phyloP scores from a whole-genome alignment of 2,888 invertebrate species.

The Microctonus hyperodae region DNA sequence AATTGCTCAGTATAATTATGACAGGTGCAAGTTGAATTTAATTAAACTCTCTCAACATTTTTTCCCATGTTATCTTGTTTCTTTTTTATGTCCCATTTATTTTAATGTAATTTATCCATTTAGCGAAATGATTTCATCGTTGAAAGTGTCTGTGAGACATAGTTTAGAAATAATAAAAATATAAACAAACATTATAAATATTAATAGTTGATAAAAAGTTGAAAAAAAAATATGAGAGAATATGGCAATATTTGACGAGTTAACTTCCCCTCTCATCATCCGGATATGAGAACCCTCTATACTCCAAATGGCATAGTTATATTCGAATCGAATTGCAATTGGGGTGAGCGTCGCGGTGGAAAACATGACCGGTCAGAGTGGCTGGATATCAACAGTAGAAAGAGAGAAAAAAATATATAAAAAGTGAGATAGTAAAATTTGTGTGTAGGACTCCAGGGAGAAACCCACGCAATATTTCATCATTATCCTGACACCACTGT shows the following conservation, averaged over 20 bases:
- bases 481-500: slow-evolving; percentile 57
- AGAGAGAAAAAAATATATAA: slow-evolving; percentile 4
- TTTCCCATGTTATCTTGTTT: no score
- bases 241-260: slow-evolving; percentile 12
- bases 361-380: slow-evolving; percentile 23
- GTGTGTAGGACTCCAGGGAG: slow-evolving; percentile 36
- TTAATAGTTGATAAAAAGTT: neutral
- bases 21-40: slow-evolving; percentile 1
- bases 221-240: neutral
- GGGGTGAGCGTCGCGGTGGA: slow-evolving; percentile 32
- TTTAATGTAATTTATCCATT: no score
- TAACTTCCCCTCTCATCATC: slow-evolving; percentile 10
- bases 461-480: slow-evolving; percentile 60
- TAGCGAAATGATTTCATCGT: no score
- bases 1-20: no score
- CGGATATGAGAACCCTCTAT: neutral
- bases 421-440: slow-evolving; percentile 8
- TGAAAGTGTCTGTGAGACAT: no score
- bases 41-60: no score
- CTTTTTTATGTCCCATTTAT: no score
- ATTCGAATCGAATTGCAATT: slow-evolving; percentile 52
- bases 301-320: slow-evolving; percentile 49
- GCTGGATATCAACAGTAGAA: slow-evolving; percentile 18
- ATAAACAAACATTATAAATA: no score
- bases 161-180: no score